Evolutionary conservation across 1,140 invertebrate species (phyloP).

Genomic region (Dendrolimus punctatus): DNA sequence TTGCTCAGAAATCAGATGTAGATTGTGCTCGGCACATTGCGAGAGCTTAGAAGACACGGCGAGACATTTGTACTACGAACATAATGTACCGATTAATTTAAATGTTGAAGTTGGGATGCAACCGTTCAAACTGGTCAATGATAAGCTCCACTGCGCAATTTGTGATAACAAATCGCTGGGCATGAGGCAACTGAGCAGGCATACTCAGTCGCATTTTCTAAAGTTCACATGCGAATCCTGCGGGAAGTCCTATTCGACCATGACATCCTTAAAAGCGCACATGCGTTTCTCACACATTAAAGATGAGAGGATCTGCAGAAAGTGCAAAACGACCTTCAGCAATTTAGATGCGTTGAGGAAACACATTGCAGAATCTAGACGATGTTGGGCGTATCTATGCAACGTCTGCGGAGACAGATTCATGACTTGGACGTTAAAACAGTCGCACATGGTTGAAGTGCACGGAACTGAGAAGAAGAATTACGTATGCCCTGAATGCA

Average conservation of each 20-base stretch:
- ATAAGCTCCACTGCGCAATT: conserved; percentile 24
- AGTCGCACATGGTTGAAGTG: conserved; percentile 13
- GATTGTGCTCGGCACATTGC: conserved; percentile 18
- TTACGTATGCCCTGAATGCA: conserved; percentile 22
- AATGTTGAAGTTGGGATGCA: conserved; percentile 23
- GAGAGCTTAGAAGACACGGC: conserved; percentile 20
- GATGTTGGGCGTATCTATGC: conserved; percentile 23
- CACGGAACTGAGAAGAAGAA: conserved; percentile 14
- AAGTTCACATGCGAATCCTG: conserved; percentile 35
- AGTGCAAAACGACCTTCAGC: conserved; percentile 12
- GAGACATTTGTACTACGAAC: conserved; percentile 17
- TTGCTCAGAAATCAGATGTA: conserved; percentile 25
- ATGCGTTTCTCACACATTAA: conserved; percentile 25
- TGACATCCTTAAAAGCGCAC: conserved; percentile 20
- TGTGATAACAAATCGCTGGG: conserved; percentile 19
- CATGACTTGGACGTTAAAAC: conserved; percentile 12
- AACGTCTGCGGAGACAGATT: conserved; percentile 20
- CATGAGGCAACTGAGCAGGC: conserved; percentile 24
- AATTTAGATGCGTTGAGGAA: conserved; percentile 7
- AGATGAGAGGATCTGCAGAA: conserved; percentile 19
- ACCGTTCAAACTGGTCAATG: conserved; percentile 24
- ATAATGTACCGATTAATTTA: conserved; percentile 18
- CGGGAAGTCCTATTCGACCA: conserved; percentile 30
- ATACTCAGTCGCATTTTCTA: conserved; percentile 29
- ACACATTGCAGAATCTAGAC: conserved; percentile 9